phyloP scores from a whole-genome alignment of 1,140 invertebrate genomes.

The Drosophila cardini region DNA sequence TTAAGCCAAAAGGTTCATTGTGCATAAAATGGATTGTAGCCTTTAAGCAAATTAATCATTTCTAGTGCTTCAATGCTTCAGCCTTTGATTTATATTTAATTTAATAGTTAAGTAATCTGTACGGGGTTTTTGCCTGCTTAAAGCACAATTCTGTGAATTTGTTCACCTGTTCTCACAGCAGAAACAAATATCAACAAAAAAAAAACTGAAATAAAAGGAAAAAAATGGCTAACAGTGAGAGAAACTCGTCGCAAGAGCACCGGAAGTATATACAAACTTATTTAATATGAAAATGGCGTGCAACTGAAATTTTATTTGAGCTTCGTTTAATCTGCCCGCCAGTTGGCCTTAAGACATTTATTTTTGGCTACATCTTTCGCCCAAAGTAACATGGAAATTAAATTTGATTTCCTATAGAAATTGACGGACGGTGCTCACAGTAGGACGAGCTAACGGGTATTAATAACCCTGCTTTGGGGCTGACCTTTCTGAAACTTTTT shows the following conservation, averaged over 20 bases:
- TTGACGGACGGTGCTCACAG: conserved; percentile 52
- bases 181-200: conserved; percentile 52
- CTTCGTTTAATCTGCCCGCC: conserved; percentile 52
- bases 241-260: conserved; percentile 48
- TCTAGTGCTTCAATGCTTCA: conserved; percentile 1
- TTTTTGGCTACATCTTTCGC: conserved; percentile 39
- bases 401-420: conserved; percentile 51
- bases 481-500: neutral
- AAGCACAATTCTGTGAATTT: conserved; percentile 61
- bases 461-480: neutral
- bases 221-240: conserved; percentile 4
- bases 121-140: conserved; percentile 13
- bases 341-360: conserved; percentile 65
- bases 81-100: conserved; percentile 11
- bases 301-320: conserved; percentile 70
- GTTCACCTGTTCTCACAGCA: conserved; percentile 62
- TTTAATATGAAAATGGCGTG: conserved; percentile 82
- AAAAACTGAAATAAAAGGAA: conserved; percentile 2
- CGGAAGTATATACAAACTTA: conserved; percentile 79
- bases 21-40: neutral
- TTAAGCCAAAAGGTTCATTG: conserved; percentile 2
- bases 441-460: neutral
- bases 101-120: conserved; percentile 2
- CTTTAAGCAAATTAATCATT: neutral
- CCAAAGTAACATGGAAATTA: conserved; percentile 54